Evolutionary conservation across 2,797 vertebrate species (phyloP).

Genomic region (Taeniopygia guttata): DNA sequence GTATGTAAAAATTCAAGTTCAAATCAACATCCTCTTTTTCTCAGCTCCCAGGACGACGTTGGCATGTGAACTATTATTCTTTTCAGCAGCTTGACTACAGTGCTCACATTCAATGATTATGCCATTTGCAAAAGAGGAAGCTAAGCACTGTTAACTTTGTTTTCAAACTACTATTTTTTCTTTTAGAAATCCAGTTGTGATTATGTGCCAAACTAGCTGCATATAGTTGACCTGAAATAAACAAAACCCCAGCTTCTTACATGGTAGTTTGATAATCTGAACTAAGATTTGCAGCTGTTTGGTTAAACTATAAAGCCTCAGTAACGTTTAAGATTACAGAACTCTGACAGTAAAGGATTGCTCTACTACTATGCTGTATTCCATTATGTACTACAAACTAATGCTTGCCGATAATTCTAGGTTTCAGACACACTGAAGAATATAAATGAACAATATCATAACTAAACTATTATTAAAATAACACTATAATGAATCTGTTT

Average conservation of each 20-base stretch:
- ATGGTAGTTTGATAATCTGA: background rate
- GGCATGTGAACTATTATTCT: background rate
- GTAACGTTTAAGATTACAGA: background rate
- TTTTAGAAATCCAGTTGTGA: background rate
- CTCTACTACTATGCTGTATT: background rate
- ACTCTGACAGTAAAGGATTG: background rate
- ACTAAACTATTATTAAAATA: background rate
- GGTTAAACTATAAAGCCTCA: background rate
- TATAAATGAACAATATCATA: background rate
- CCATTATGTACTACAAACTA: background rate
- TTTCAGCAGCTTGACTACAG: background rate
- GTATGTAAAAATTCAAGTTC: background rate
- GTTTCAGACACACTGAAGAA: background rate
- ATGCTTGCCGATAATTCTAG: background rate
- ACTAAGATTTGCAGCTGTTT: background rate
- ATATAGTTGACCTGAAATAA: background rate
- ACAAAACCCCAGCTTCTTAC: background rate
- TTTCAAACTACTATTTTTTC: background rate
- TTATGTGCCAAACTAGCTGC: background rate
- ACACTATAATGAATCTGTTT: background rate
- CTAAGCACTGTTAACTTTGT: background rate
- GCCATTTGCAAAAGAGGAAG: background rate
- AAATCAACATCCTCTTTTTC: background rate
- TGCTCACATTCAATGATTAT: background rate
- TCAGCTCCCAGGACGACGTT: background rate